phyloP scores from a whole-genome alignment of 2,797 vertebrate species.

The Falco berigora region DNA sequence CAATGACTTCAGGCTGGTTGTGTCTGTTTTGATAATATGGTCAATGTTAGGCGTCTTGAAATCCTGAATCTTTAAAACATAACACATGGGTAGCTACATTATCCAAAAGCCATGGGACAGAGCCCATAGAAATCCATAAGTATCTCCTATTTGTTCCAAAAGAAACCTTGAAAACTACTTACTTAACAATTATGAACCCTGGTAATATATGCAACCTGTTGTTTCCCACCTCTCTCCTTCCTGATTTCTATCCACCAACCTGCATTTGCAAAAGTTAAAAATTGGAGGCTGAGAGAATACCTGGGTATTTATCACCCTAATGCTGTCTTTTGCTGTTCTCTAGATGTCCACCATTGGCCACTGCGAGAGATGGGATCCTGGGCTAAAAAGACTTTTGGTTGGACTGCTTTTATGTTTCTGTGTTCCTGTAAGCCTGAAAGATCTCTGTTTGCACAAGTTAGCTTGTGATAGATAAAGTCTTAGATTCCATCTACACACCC shows the following conservation, averaged over 20 bases:
- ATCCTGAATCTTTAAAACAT: neutral
- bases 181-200: neutral
- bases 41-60: neutral
- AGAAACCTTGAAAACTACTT: neutral
- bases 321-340: neutral
- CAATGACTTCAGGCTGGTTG: neutral
- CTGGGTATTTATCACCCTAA: neutral
- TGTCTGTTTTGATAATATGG: neutral
- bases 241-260: neutral
- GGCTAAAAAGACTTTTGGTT: neutral
- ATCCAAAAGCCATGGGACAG: neutral
- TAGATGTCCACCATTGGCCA: neutral
- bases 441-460: neutral
- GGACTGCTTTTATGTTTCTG: neutral
- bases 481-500: neutral
- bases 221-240: neutral
- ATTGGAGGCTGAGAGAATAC: neutral
- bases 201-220: neutral
- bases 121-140: neutral
- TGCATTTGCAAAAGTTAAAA: neutral
- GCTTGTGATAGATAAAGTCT: neutral
- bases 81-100: neutral
- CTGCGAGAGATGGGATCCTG: neutral
- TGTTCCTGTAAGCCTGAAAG: neutral
- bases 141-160: neutral